Evolutionary conservation across 1,140 invertebrate species (phyloP).

Genomic region (Drosophila grimshawi): DNA sequence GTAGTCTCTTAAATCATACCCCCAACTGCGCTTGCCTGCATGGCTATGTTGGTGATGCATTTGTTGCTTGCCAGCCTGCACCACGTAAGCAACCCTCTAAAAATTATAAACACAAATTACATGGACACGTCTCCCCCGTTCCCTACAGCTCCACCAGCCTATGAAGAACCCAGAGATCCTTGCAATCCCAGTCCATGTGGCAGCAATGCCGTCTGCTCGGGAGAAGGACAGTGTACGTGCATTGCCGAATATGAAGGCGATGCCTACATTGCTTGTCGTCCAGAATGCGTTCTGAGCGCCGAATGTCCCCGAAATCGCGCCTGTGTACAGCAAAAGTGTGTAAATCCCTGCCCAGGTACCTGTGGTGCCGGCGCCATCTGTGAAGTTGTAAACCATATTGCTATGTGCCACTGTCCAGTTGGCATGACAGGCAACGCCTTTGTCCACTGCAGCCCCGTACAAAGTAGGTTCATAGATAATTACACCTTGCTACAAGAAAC

Average conservation of each 20-base stretch:
- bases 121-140: constrained; percentile 58
- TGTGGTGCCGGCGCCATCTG: constrained; percentile 90
- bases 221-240: constrained; percentile 90
- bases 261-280: constrained; percentile 89
- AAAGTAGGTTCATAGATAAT: constrained; percentile 84
- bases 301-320: constrained; percentile 91
- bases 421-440: constrained; percentile 92
- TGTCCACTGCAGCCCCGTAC: constrained; percentile 83
- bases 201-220: constrained; percentile 89
- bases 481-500: not conserved
- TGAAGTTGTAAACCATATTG: constrained; percentile 91
- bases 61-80: constrained; percentile 87
- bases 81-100: constrained; percentile 68
- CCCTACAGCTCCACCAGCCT: constrained; percentile 45
- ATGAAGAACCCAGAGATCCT: constrained; percentile 86
- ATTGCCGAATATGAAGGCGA: constrained; percentile 88
- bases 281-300: constrained; percentile 93
- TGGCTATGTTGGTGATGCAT: constrained; percentile 92
- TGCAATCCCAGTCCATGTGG: constrained; percentile 80
- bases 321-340: constrained; percentile 90
- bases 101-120: not conserved
- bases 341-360: constrained; percentile 90
- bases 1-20: constrained; percentile 92
- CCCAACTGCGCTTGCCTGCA: constrained; percentile 91
- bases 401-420: constrained; percentile 89